Conservation (phyloP, 2,797 vertebrate species). For the Betta splendens region DNA sequence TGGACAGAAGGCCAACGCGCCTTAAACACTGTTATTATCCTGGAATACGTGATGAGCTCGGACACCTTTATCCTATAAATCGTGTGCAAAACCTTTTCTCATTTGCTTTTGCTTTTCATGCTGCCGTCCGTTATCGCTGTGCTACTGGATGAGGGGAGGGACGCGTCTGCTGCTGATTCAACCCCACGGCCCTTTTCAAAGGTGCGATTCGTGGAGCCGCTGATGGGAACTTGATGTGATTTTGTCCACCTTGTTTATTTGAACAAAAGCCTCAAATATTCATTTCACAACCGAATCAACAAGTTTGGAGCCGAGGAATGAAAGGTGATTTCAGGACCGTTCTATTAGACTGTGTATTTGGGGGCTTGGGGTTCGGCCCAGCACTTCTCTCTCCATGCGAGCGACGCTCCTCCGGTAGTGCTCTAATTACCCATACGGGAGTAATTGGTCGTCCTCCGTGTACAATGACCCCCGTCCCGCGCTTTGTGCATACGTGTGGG, state of each 20-base stretch:
- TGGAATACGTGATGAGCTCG: background rate
- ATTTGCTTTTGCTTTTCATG: no score
- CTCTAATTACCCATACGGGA: slow-evolving; percentile 72
- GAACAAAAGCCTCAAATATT: no score
- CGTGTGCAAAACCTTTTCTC: background rate
- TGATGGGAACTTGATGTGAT: no score
- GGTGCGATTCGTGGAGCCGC: no score
- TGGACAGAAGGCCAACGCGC: no score
- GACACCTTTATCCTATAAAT: background rate
- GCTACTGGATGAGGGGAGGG: slow-evolving; percentile 19
- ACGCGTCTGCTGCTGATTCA: slow-evolving; percentile 1
- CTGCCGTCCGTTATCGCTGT: slow-evolving; percentile 2
- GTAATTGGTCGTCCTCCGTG: slow-evolving; percentile 72
- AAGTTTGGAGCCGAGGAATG: no score
- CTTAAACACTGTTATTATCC: background rate
- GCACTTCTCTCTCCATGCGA: slow-evolving; percentile 24
- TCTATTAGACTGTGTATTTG: no score
- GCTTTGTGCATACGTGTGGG: slow-evolving; percentile 49
- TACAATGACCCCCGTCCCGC: slow-evolving; percentile 66
- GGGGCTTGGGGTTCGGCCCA: no score
- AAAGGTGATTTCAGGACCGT: no score
- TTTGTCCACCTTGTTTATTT: no score
- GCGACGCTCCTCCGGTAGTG: slow-evolving; percentile 35
- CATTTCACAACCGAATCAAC: no score
- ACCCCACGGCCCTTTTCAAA: no score